These are phyloP conservation scores for Percopsis transmontana DNA, from an alignment of 2,113 vertebrate genomes.

Conservation along the genomic window DNA sequence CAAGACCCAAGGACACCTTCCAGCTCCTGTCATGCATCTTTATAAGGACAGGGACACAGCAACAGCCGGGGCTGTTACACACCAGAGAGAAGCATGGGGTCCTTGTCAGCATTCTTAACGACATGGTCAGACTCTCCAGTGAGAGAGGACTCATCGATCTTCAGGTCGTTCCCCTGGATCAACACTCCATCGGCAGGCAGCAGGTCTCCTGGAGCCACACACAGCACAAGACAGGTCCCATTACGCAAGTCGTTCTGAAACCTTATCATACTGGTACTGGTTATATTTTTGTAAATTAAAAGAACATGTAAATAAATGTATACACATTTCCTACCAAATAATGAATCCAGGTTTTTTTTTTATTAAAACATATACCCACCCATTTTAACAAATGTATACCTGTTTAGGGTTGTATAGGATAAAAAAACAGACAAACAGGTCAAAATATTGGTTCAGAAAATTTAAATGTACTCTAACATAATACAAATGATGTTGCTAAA, in stretches of 20 bases:
- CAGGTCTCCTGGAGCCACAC: constrained; percentile 85
- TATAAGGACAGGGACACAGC: background rate
- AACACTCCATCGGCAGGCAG: constrained; percentile 93
- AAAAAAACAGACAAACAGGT: no score
- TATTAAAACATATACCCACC: no score
- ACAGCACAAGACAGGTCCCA: constrained; percentile 10
- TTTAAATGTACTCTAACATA: no score
- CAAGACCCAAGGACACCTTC: background rate
- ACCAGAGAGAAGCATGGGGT: constrained; percentile 98
- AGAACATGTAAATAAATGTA: no score
- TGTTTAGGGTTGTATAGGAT: no score
- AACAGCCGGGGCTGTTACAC: constrained; percentile 35
- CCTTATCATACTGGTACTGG: no score
- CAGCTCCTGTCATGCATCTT: background rate
- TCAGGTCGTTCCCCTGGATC: constrained; percentile 97
- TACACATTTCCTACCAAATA: no score
- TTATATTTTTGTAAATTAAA: no score
- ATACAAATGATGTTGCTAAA: no score
- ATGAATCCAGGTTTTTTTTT: no score
- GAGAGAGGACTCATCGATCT: constrained; percentile 97
- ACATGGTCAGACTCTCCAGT: constrained; percentile 98
- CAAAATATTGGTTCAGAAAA: no score
- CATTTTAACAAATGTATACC: no score
- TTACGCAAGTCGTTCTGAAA: background rate
- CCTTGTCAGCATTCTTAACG: constrained; percentile 91